Evolutionary conservation across 2,888 invertebrate species (phyloP), one percentile per base, ranked within the genome.

Genomic region (Sminthurides aquaticus): DNA sequence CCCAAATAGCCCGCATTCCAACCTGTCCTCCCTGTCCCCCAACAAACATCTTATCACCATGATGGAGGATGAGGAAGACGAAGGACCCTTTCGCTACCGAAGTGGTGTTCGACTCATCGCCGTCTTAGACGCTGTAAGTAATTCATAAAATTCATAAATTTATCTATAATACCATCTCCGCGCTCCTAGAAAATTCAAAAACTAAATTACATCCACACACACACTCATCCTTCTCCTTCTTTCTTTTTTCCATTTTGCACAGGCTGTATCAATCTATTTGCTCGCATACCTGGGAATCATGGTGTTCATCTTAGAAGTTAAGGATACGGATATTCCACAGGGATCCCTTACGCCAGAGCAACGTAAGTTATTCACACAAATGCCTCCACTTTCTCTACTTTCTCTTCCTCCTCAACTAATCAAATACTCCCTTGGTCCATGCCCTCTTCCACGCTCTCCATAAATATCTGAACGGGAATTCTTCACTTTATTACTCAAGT

Each of bases 61-160:
- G 2, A 63, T 63, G 57, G 63, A 63, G 29, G 63, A 63, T 3
- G 63, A 63, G 20, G 63, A 63, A 20, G 63, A 63, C 49, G 63
- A 63, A 57, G 63, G 63, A 5, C 63, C 63, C 18, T 63, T 63
- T 52, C 49, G 63, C 2, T 63, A 63, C 52, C 49, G 63, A 28
- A 58, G 58, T 28, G 63, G 63, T 3, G 63, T 63, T 0, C 8
- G 63, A 24, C 49, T 63, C 29, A 63, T 63, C 29, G 63, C 63
- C 29, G 29, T 63, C 34, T 63, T 49, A 49, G 63, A 63, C 58
- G 57, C 52, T 57, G 63, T 63, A 57, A 26, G 48, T 20, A 8
- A n/a, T n/a, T n/a, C n/a, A n/a, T n/a, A n/a, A 27, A 22, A 15
- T 43, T 43, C 15, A 15, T 43, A 43, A 43, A 43, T 43, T 43